Evolutionary conservation across 2,113 vertebrate genomes (phyloP).

Genomic region (Synchiropus splendidus): DNA sequence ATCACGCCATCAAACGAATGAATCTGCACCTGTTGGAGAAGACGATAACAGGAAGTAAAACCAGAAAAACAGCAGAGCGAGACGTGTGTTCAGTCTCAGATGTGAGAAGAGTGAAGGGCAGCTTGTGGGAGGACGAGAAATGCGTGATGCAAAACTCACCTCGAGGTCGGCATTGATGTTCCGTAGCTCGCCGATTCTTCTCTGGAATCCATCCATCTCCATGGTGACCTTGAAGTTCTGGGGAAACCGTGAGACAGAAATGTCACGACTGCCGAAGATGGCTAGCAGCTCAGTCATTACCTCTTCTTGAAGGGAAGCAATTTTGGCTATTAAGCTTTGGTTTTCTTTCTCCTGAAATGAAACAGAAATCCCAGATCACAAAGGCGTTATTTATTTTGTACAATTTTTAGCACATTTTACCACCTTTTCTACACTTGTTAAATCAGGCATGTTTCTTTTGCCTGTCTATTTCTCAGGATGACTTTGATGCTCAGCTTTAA

Average conservation of each 20-base stretch:
- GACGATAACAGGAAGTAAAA: background rate
- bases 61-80: background rate
- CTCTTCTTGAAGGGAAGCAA: conserved; percentile 81
- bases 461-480: too few species aligned
- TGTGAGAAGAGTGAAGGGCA: too few species aligned
- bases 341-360: conserved; percentile 77
- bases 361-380: background rate
- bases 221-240: conserved; percentile 75
- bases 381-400: too few species aligned
- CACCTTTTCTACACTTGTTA: background rate
- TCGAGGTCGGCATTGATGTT: conserved; percentile 70
- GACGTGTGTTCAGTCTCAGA: too few species aligned
- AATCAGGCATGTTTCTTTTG: background rate
- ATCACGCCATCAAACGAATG: conserved; percentile 65
- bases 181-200: conserved; percentile 71
- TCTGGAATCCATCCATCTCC: conserved; percentile 73
- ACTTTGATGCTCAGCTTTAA: too few species aligned
- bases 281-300: conserved; percentile 21
- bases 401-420: background rate
- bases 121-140: background rate
- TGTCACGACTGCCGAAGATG: background rate
- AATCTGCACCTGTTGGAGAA: conserved; percentile 64
- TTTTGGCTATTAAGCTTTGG: conserved; percentile 71
- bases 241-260: conserved; percentile 11
- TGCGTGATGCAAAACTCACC: conserved; percentile 52